phyloP scores from a whole-genome alignment of 2,888 invertebrate genomes.

The Chymomyza caudatula region DNA sequence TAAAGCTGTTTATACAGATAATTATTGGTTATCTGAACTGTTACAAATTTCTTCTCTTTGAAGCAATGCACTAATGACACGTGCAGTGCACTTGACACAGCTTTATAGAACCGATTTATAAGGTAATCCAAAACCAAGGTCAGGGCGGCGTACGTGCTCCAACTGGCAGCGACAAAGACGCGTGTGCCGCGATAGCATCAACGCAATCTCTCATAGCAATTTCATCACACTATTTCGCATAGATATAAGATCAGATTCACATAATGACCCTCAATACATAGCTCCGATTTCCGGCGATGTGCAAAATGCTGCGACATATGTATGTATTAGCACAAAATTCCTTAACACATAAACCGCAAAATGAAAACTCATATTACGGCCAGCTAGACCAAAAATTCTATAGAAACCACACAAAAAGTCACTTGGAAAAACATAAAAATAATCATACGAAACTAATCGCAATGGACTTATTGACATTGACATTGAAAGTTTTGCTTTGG shows the following conservation, averaged over 20 bases:
- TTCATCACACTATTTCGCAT: conserved; percentile 46
- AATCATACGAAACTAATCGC: conserved; percentile 1
- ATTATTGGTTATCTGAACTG: no score
- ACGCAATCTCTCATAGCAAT: conserved; percentile 28
- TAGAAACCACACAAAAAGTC: conserved; percentile 25
- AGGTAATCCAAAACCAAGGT: conserved; percentile 4
- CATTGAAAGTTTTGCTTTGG: conserved; percentile 59
- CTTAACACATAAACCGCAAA: conserved; percentile 45
- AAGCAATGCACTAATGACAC: background rate
- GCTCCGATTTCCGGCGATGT: conserved; percentile 55
- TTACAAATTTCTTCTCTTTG: background rate
- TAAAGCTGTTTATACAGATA: background rate
- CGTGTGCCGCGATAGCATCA: background rate
- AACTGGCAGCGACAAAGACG: background rate
- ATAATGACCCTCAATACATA: conserved; percentile 35
- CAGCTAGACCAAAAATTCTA: conserved; percentile 5
- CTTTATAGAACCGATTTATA: background rate
- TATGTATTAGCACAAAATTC: conserved; percentile 16
- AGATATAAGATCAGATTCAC: conserved; percentile 35
- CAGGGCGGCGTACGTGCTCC: background rate
- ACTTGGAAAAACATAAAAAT: conserved; percentile 12
- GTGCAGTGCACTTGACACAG: background rate
- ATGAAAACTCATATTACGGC: conserved; percentile 35
- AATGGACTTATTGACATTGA: conserved; percentile 65
- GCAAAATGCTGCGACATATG: conserved; percentile 31